Evolutionary conservation across 2,888 invertebrate genomes (phyloP), one percentile per base, ranked within the genome.

Genomic region (Meiosimyza platycephala): DNA sequence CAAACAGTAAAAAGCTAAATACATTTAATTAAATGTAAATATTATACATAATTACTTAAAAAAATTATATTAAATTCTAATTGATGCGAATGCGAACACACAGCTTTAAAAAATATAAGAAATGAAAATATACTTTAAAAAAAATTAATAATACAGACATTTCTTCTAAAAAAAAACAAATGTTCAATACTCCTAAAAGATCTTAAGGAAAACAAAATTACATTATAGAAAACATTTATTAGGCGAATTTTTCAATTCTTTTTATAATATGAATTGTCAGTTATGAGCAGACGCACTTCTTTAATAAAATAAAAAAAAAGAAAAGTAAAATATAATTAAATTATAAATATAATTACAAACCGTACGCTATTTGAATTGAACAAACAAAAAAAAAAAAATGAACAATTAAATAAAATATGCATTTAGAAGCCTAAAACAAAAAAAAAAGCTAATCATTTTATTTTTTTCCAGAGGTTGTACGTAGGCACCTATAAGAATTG

Each of bases 341-440:
- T 74, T 64, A 28, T 33, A 72, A 72, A 33, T 52, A 60, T 62
- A 74, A 73, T 12, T 66, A 22, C 33, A 50, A 67, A 62, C 11
- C 62, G 51, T 62, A 51, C 40, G 67, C 62, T 62, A 64, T 51
- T 64, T 64, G 22, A 64, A 64, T 64, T 64, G 51, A 64, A 64
- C 22, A 51, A 51, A 64, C 18, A 50, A 64, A 62, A 69, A 22
- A 62, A 69, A 22, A 22, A 28, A 28, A 57, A 12, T 59, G 16
- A 59, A 59, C 51, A 60, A 59, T 60, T 76, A 82, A 82, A 66
- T 47, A 81, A 83, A 83, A 82, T 81, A 82, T 82, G 82, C 83
- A 82, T 82, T 82, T 82, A 83, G 83, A 80, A 82, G 82, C 80
- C 83, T 83, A 80, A 64, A 80, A 73, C 66, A 28, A 5, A 11